Base-by-base conservation (phyloP, 2,113 vertebrate genomes). In the Rallus limicola region DNA sequence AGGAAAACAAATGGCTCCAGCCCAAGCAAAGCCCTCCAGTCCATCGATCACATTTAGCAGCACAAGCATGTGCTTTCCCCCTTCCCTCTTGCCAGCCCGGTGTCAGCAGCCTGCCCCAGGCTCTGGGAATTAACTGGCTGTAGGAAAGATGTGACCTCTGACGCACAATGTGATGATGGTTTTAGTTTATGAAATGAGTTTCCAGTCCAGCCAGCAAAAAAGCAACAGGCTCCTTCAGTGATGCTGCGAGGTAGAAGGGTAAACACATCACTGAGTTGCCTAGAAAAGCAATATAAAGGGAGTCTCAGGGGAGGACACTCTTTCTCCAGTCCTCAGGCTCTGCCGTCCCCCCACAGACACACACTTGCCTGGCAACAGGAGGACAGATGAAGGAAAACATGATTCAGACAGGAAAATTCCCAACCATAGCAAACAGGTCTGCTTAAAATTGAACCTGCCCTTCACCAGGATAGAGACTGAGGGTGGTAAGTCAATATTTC, bases 91-190 rank as follows among this genome's bases (percentile, higher is more conserved):
- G 44, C 42, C 53, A 86, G 58, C n/a, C 21, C 44, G 55, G 28
- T 34, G 76, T 53, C 71, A 72, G 23, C 33, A 86, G 67, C 11
- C 53, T 50, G 16, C 31, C 44, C 44, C 26, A 52, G 48, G 40
- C 36, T 71, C 64, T 74, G 23, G 11, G 31, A 92, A 88, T 64
- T 60, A 88, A 72, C 55, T 36, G 64, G 58, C 71, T 36, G 19
- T 55, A 40, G 70, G 20, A 56, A 89, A 74, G 48, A 76, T 9
- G 40, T 2, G 3, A 92, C 62, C 64, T 72, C 38, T 44, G 48
- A 86, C 0, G 0, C 44, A 40, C 2, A 1, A 33, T 13, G 78
- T 24, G 34, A 68, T 70, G 17, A 31, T 5, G 24, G 5, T 85
- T 87, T 58, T 71, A 65, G 9, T 33, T 63, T 81, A 84, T 62